Evolutionary conservation across 2,113 vertebrate species (phyloP).

Genomic region (Gadus chalcogrammus): DNA sequence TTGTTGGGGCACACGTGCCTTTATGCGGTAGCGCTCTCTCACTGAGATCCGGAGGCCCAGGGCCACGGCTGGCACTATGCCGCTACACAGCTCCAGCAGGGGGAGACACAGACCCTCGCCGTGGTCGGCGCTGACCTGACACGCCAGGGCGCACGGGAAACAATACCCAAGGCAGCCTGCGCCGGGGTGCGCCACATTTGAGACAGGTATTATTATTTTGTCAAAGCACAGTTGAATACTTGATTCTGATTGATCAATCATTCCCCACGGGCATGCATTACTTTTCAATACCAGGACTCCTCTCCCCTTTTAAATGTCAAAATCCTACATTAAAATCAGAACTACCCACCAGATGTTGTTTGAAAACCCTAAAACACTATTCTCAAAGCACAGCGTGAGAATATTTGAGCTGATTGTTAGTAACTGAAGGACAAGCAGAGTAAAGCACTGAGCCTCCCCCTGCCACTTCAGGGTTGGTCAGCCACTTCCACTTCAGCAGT

Average conservation of each 20-base stretch:
- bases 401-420: too few species aligned
- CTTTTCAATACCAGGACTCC: too few species aligned
- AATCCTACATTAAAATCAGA: too few species aligned
- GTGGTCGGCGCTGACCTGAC: conserved; percentile 46
- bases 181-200: background rate
- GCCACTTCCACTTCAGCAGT: too few species aligned
- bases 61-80: conserved; percentile 18
- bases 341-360: too few species aligned
- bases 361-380: too few species aligned
- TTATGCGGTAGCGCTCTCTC: conserved; percentile 53
- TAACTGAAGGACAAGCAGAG: too few species aligned
- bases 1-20: conserved; percentile 8
- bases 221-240: background rate
- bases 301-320: too few species aligned
- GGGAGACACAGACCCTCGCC: conserved; percentile 64
- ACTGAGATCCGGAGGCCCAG: conserved; percentile 44
- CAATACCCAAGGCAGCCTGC: conserved; percentile 59
- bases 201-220: background rate
- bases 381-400: too few species aligned
- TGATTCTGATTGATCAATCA: background rate
- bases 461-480: too few species aligned
- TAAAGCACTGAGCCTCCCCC: too few species aligned
- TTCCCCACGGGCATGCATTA: background rate
- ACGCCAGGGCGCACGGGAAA: conserved; percentile 55
- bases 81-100: conserved; percentile 39